Percentiles rank a stretch among this genome's conserved stretches.
These are phyloP conservation scores for Drosophila erecta DNA, from an alignment of 1,140 invertebrate genomes.

Conservation along the genomic window DNA sequence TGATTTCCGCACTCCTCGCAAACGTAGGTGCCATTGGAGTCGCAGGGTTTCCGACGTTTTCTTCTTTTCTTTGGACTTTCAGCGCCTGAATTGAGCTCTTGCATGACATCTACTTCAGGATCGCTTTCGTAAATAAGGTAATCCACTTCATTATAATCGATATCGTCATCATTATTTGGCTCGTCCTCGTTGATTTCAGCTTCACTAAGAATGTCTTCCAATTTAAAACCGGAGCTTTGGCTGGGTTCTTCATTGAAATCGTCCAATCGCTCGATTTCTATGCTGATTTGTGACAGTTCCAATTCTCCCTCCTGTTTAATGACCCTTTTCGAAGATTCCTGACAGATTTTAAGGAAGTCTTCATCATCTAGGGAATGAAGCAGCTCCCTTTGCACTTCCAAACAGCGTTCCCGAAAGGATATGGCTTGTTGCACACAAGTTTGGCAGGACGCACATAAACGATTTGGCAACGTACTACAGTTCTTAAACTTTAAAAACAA, in stretches of 20 bases:
- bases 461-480: conserved; percentile 30
- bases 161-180: neutral
- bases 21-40: conserved; percentile 27
- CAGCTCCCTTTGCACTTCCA: conserved; percentile 39
- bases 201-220: neutral
- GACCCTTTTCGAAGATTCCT: conserved; percentile 15
- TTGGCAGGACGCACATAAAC: conserved; percentile 52
- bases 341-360: conserved; percentile 25
- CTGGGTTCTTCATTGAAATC: neutral
- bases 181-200: neutral
- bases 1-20: conserved; percentile 65
- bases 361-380: conserved; percentile 27
- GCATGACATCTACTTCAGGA: neutral
- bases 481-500: conserved; percentile 33
- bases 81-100: too few relatives aligned
- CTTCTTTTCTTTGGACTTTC: conserved; percentile 6
- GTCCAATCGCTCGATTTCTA: conserved; percentile 6
- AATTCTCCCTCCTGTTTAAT: conserved; percentile 5
- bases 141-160: neutral
- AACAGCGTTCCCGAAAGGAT: conserved; percentile 40
- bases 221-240: neutral
- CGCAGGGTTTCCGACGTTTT: neutral
- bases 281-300: conserved; percentile 1
- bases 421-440: conserved; percentile 32
- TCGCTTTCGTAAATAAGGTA: neutral